These are phyloP conservation scores for Ceratitis capitata DNA, from an alignment of 1,140 invertebrate species.

Conservation along the genomic window DNA sequence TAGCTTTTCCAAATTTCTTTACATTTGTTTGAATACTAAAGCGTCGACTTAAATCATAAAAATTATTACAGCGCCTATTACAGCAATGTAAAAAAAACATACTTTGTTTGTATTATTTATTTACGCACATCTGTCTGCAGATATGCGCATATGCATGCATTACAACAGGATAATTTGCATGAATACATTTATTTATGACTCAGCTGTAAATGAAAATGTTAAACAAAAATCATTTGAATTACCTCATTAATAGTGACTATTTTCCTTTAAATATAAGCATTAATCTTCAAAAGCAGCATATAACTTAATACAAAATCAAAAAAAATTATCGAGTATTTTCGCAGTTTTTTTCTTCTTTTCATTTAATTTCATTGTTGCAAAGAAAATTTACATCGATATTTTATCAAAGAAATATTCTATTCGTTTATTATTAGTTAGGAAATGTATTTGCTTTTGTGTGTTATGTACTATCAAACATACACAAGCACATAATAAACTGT, in stretches of 20 bases:
- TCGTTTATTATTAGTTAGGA: background rate
- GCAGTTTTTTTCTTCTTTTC: background rate
- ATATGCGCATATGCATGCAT: background rate
- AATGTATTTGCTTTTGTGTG: background rate
- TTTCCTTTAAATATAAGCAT: no score
- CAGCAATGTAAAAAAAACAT: background rate
- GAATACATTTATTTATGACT: background rate
- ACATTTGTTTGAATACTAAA: background rate
- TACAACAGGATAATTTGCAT: background rate
- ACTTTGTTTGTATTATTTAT: background rate
- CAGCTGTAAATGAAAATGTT: background rate
- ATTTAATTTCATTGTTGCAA: background rate
- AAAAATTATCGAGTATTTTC: background rate
- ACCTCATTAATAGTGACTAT: background rate
- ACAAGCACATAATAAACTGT: background rate
- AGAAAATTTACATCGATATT: background rate
- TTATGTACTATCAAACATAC: constrained; percentile 6
- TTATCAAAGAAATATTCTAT: background rate
- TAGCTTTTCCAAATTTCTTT: background rate
- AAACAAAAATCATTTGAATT: background rate
- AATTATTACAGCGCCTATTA: constrained; percentile 18
- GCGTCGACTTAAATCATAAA: constrained; percentile 25
- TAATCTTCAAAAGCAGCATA: constrained; percentile 2
- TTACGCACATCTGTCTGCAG: background rate
- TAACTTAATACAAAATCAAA: constrained; percentile 5